A percentile compares a stretch with the other conserved stretches of the same genome.
phyloP scores from a whole-genome alignment of 2,113 vertebrate species.

The Sprattus sprattus region DNA sequence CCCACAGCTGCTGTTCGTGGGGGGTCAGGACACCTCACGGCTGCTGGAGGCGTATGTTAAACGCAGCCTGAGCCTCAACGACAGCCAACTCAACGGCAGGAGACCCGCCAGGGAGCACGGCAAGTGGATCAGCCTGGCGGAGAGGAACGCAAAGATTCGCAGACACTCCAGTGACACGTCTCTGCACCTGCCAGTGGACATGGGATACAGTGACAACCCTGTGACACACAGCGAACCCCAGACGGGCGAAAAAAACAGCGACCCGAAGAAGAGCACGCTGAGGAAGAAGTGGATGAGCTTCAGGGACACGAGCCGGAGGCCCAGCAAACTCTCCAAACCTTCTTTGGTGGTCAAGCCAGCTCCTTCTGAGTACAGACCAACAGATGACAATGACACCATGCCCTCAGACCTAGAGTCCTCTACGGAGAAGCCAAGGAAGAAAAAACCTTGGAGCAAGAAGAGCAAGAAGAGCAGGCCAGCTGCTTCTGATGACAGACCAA shows the following conservation, averaged over 20 bases:
- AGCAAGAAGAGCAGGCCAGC: not conserved
- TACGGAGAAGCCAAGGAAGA: not conserved
- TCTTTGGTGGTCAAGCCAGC: not conserved
- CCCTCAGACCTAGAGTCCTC: not conserved
- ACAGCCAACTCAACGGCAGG: not conserved
- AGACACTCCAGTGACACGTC: constrained; percentile 67
- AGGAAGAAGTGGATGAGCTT: constrained; percentile 8
- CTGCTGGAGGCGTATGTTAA: constrained; percentile 76
- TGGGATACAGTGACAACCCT: not conserved
- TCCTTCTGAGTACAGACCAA: not conserved
- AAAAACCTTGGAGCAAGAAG: no score
- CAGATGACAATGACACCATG: rapidly evolving
- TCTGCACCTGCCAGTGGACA: not conserved
- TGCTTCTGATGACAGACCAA: not conserved
- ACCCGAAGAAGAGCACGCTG: not conserved
- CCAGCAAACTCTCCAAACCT: not conserved
- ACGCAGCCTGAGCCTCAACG: constrained; percentile 72
- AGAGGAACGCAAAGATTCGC: constrained; percentile 34
- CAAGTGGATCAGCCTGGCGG: constrained; percentile 54
- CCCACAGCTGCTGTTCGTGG: constrained; percentile 65
- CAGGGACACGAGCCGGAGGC: constrained; percentile 26
- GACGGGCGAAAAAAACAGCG: not conserved
- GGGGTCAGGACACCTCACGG: constrained; percentile 66
- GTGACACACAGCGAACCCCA: not conserved
- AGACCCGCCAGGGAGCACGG: rapidly evolving